Evolutionary conservation across 2,113 vertebrate species (phyloP).

Genomic region (Erythrolamprus reginae): DNA sequence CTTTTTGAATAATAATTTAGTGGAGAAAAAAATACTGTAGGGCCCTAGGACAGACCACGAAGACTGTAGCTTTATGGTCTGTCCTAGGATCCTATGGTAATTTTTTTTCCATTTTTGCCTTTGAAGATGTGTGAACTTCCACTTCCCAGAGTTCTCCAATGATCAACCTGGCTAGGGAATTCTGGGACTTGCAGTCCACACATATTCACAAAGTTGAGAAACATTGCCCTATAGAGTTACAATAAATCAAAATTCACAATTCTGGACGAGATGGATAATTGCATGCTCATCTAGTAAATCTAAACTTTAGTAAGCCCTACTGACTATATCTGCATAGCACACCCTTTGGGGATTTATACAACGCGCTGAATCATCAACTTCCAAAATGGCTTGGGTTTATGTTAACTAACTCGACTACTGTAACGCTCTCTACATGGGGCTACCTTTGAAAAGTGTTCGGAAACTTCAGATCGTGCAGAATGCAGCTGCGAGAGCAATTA

Average conservation of each 20-base stretch:
- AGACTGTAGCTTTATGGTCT: neutral
- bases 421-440: too few relatives aligned
- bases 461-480: too few relatives aligned
- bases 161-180: neutral
- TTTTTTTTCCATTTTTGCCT: neutral
- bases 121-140: too few relatives aligned
- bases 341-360: neutral
- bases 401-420: too few relatives aligned
- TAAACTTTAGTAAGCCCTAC: neutral
- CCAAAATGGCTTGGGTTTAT: neutral
- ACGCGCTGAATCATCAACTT: neutral
- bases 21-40: too few relatives aligned
- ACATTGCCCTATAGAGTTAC: neutral
- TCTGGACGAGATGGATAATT: neutral
- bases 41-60: too few relatives aligned
- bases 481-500: too few relatives aligned
- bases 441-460: too few relatives aligned
- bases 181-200: neutral
- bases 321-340: neutral
- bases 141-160: neutral
- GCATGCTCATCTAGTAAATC: neutral
- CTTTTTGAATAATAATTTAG: too few relatives aligned
- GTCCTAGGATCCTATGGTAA: neutral
- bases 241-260: neutral
- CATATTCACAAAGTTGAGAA: too few relatives aligned